A percentile compares a stretch with the other conserved stretches of the same genome.
Evolutionary conservation across 2,888 invertebrate genomes (phyloP).

Genomic region (Macrosiphum euphorbiae): DNA sequence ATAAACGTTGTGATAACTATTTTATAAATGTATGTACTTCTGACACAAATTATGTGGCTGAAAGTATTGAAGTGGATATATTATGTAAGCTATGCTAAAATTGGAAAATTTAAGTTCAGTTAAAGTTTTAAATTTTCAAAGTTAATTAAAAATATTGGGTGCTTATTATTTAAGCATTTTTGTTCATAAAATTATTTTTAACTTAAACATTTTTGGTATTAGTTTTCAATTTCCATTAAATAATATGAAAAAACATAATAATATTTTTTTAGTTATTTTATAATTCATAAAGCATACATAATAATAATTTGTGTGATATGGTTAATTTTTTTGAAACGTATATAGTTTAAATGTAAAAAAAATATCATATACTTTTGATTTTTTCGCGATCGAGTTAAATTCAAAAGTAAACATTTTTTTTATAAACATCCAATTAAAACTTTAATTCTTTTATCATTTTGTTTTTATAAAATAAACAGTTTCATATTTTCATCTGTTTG

Average conservation of each 20-base stretch:
- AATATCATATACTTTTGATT: slow-evolving; percentile 13
- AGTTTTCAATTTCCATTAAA: background rate
- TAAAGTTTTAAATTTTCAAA: background rate
- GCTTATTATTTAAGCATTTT: background rate
- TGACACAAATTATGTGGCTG: background rate
- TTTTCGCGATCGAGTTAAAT: slow-evolving; percentile 19
- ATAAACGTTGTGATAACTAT: slow-evolving; percentile 13
- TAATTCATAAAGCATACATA: background rate
- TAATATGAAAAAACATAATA: background rate
- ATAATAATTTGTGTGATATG: background rate
- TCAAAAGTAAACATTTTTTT: slow-evolving; percentile 47
- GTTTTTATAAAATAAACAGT: slow-evolving; percentile 52
- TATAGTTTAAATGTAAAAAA: background rate
- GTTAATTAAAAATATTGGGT: background rate
- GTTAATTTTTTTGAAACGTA: background rate
- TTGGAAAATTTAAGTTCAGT: background rate
- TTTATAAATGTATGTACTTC: background rate
- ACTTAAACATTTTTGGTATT: background rate
- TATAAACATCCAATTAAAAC: slow-evolving; percentile 52
- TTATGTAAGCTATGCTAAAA: background rate
- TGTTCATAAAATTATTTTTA: background rate
- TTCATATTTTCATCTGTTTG: slow-evolving; percentile 49
- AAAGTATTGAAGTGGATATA: background rate
- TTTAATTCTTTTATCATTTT: slow-evolving; percentile 51
- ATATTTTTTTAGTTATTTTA: background rate